Evolutionary conservation across 2,797 vertebrate species (phyloP).

Genomic region (Chelmon rostratus): DNA sequence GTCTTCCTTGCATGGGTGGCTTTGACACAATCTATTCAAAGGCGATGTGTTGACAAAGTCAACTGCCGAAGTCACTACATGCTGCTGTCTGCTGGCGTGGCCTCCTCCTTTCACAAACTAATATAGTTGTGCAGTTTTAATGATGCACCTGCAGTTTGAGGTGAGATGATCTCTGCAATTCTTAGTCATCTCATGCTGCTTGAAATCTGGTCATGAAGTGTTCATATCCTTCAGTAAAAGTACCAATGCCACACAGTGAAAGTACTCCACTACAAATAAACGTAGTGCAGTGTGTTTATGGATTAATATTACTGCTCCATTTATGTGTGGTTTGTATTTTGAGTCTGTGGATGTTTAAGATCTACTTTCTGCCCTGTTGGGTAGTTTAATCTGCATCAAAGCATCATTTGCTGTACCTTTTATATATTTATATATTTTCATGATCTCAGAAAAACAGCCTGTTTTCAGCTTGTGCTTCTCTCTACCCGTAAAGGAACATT

Average conservation of each 20-base stretch:
- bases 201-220: background rate
- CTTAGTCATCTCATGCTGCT: background rate
- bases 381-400: background rate
- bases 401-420: too few relatives aligned
- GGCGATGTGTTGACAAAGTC: constrained; percentile 10
- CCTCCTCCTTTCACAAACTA: too few relatives aligned
- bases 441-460: too few relatives aligned
- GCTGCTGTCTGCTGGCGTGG: background rate
- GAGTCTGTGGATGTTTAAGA: background rate
- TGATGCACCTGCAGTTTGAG: background rate
- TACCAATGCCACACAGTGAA: background rate
- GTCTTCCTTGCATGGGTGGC: background rate
- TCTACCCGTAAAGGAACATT: too few relatives aligned
- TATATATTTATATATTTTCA: too few relatives aligned
- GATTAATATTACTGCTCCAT: background rate
- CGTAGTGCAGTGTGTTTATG: background rate
- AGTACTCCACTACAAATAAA: background rate
- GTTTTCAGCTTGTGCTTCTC: too few relatives aligned
- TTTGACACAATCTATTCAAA: constrained; percentile 1
- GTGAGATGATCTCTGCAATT: background rate
- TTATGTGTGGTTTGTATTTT: background rate
- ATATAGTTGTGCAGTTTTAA: background rate
- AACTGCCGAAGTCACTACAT: too few relatives aligned
- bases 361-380: too few relatives aligned
- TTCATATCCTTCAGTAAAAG: background rate